These are phyloP conservation scores for Sinonovacula constricta DNA, from an alignment of 1,140 invertebrate species.

Conservation along the genomic window DNA sequence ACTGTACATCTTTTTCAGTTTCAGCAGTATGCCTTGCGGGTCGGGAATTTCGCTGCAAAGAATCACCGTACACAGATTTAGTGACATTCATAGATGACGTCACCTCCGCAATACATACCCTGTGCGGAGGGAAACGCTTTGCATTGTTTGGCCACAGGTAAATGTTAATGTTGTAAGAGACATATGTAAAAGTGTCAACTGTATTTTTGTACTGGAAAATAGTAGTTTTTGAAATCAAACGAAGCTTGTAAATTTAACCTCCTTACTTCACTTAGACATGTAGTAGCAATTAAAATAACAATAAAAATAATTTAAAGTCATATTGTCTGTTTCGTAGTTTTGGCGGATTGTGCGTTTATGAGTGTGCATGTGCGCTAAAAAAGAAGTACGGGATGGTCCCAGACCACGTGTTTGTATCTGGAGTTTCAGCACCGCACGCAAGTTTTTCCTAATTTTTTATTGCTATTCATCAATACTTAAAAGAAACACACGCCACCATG, in stretches of 20 bases:
- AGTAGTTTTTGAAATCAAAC: too few relatives aligned
- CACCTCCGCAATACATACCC: conserved; percentile 45
- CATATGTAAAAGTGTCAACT: too few relatives aligned
- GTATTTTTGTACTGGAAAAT: too few relatives aligned
- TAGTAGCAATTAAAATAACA: too few relatives aligned
- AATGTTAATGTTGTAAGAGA: too few relatives aligned
- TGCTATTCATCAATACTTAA: too few relatives aligned
- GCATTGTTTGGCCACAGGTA: conserved; percentile 71
- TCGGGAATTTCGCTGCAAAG: conserved; percentile 62
- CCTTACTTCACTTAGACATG: too few relatives aligned
- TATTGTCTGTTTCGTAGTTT: conserved; percentile 51
- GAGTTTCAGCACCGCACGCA: conserved; percentile 66
- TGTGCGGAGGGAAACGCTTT: conserved; percentile 61
- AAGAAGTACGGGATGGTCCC: conserved; percentile 55
- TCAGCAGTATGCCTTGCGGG: conserved; percentile 62
- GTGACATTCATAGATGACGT: conserved; percentile 55
- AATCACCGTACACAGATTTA: conserved; percentile 45
- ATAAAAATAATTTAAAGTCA: too few relatives aligned
- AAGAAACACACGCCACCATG: too few relatives aligned
- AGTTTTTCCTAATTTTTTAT: conserved; percentile 43
- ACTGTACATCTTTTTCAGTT: conserved; percentile 62
- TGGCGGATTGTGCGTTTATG: conserved; percentile 60
- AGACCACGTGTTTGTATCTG: conserved; percentile 64
- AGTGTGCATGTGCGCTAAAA: conserved; percentile 58
- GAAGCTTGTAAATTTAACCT: too few relatives aligned